Evolutionary conservation across 2,113 vertebrate genomes (phyloP).

Genomic region (Micromys minutus): DNA sequence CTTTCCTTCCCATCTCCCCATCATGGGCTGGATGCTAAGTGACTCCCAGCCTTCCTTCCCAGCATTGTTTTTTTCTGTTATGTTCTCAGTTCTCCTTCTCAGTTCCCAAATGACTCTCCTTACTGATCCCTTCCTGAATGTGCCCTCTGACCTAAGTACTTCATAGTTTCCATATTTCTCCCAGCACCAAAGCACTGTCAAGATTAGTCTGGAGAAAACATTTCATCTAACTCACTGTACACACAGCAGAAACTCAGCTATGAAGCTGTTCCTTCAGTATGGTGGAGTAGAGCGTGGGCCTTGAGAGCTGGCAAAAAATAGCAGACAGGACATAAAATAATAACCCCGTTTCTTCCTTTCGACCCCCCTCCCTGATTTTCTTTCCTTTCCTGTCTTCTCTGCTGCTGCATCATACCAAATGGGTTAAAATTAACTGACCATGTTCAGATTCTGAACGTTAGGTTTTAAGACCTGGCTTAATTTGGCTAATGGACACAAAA

Average conservation of each 20-base stretch:
- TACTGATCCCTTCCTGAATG: not conserved
- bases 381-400: not conserved
- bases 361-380: no score
- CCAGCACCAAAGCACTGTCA: not conserved
- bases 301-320: not conserved
- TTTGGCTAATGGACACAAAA: not conserved
- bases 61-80: not conserved
- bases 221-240: not conserved
- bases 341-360: not conserved
- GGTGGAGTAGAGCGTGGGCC: no score
- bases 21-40: not conserved
- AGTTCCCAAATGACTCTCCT: not conserved
- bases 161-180: not conserved
- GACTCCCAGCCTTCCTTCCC: not conserved
- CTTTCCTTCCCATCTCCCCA: accelerated
- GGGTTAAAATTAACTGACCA: not conserved
- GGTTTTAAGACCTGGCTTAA: slow-evolving; percentile 1
- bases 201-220: not conserved
- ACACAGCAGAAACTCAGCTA: not conserved
- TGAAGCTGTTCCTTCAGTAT: not conserved
- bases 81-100: not conserved
- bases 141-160: not conserved
- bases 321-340: not conserved
- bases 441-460: not conserved
- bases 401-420: not conserved